Base-by-base conservation (phyloP, 2,797 vertebrate species). In the Rhabdomys pumilio region DNA sequence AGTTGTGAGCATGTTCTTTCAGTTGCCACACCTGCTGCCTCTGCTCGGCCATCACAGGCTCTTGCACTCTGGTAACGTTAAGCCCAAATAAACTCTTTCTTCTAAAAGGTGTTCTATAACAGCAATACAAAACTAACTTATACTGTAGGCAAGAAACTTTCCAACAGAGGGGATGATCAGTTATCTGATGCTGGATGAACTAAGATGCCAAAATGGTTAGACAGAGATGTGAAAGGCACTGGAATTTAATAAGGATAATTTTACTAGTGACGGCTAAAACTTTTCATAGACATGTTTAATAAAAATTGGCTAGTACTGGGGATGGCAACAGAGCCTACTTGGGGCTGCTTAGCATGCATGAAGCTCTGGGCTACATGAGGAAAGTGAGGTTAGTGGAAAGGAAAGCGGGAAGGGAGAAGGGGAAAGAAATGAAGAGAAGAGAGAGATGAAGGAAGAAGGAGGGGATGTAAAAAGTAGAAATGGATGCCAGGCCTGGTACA, bases 211-310 rank as follows among this genome's bases (percentile, higher is more conserved):
- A 86, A 85, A 76, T 10, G 44, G 17, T 44, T 67, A 22, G 95
- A 90, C 1, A 41, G n/a, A 75, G 72, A 75, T 90, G 11, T 57
- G 14, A 90, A 90, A 67, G 47, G 65, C 50, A 96, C 2, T 31
- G 41, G 77, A 61, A 38, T 20, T 57, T 86, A 69, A 85, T 79
- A 72, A 91, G n/a, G 76, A 76, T 94, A 26, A 80, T 50, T 95
- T 80, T 61, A 93, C 53, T 67, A 73, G 9, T 84, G 24, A 93
- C 93, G 44, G 57, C 41, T 79, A 67, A 79, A 93, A 72, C 65
- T 82, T 90, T 92, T 77, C 69, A 6, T 34, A 19, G 90, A 47
- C 26, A 7, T 77, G 15, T 57, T 84, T 79, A 94, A 59, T 50
- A 50, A 50, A 53, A 31, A 90, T 6, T 34, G 24, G n/a, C 13